Evolutionary conservation across 1,140 invertebrate species (phyloP), one percentile per base, ranked within the genome.

Genomic region (Bombus affinis): DNA sequence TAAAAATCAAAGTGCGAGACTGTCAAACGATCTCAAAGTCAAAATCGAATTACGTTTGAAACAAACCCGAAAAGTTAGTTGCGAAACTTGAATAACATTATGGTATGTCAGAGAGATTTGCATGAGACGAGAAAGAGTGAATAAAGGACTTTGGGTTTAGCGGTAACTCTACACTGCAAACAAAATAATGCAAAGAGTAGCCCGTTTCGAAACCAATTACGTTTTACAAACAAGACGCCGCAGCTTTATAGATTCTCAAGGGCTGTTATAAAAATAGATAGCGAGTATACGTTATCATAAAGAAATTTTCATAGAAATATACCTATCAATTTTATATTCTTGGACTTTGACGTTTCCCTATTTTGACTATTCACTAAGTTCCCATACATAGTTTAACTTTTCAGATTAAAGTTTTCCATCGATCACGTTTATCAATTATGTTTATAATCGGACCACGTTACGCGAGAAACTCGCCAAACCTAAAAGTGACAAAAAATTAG

Each of bases 131-230:
- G 28, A 39, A 72, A n/a, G 6, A 25, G 12, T 12, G 37, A 42
- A 42, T 25, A 15, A 72, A 42, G 37, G 28, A 42, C 37, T 72
- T n/a, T 42, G 39, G 25, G 37, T 39, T 22, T 5, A n/a, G 42
- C 15, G 71, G 8, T 73, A 28, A 18, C 70, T 39, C 37, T 73
- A 42, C 39, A n/a, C 28, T 42, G 71, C 70, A 73, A 73, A 73
- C 72, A 28, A 73, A 73, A 73, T n/a, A 42, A 73, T n/a, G 39
- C 39, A 22, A 73, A 47, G 18, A n/a, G 18, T 25, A 44, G 39
- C 44, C 44, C 39, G 28, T 73, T 73, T 44, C 72, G 6, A 10
- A 73, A 73, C 15, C 72, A 73, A 73, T 73, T 73, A 73, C 72
- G 28, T 73, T 73, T 73, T 3, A 18, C 42, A 73, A 73, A 47